Percentiles rank a stretch among this genome's conserved stretches.
phyloP scores from a whole-genome alignment of 2,797 vertebrate species.

The Takifugu rubripes region DNA sequence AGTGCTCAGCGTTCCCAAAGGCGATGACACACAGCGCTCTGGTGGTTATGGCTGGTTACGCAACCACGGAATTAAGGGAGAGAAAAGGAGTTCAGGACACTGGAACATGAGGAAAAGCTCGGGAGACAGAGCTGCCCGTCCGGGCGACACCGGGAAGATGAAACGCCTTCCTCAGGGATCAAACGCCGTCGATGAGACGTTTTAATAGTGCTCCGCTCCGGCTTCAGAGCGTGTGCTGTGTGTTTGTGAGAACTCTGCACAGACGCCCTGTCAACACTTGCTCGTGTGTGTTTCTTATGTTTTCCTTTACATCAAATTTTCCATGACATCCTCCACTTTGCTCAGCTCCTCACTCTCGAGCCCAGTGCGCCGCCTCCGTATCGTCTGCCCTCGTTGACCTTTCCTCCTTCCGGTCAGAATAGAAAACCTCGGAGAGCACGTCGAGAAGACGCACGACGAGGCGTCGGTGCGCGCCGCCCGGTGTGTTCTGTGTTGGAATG shows the following conservation, averaged over 20 bases:
- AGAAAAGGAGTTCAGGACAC: constrained; percentile 6
- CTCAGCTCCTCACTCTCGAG: too few species aligned
- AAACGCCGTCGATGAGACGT: constrained; percentile 7
- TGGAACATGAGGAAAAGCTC: constrained; percentile 9
- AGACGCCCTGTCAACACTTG: constrained; percentile 2
- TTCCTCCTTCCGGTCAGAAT: constrained; percentile 6
- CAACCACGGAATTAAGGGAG: constrained; percentile 2
- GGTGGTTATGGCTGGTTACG: constrained; percentile 37
- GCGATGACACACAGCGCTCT: constrained; percentile 34
- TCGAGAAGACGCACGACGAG: constrained; percentile 15
- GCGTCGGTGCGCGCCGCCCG: not conserved
- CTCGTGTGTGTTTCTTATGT: not conserved
- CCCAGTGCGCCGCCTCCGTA: not conserved
- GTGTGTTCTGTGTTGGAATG: constrained; percentile 18
- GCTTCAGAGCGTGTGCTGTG: constrained; percentile 11
- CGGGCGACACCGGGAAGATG: constrained; percentile 1
- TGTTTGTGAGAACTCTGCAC: constrained; percentile 12
- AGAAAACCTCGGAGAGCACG: constrained; percentile 15
- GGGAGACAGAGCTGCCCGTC: not conserved
- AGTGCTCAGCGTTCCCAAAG: constrained; percentile 41
- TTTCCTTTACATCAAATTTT: not conserved
- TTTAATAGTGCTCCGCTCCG: constrained; percentile 6
- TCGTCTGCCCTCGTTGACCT: constrained; percentile 10
- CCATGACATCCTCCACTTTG: not conserved
- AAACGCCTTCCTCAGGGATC: constrained; percentile 2